Conservation (phyloP, 1,140 invertebrate genomes). For the Agrypnia vestita region DNA sequence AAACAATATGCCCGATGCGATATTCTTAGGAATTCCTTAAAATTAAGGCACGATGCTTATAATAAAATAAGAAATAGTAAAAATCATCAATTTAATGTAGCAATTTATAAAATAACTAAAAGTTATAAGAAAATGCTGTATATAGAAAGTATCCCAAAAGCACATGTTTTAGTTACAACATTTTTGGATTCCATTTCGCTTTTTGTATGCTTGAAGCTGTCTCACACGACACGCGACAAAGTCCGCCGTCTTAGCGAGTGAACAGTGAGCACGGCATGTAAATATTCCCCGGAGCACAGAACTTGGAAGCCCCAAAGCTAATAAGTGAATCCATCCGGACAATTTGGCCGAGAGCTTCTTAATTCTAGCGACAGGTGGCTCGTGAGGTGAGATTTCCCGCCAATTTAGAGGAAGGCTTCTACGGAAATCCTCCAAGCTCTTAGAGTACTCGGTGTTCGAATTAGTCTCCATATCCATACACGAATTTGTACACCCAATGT, state of each 20-base stretch:
- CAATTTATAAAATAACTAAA: no score
- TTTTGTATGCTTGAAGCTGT: not conserved
- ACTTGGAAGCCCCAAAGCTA: constrained; percentile 8
- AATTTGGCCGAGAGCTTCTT: constrained; percentile 21
- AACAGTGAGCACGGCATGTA: constrained; percentile 33
- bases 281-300: constrained; percentile 15
- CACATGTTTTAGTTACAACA: constrained; percentile 12
- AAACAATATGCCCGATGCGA: no score
- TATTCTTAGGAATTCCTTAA: no score
- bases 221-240: not conserved
- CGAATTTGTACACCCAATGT: no score
- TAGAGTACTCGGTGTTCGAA: constrained; percentile 8
- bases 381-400: constrained; percentile 3
- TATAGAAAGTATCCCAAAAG: not conserved
- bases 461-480: not conserved
- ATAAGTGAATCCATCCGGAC: constrained; percentile 29
- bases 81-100: no score
- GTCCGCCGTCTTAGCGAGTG: not conserved
- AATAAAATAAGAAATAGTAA: no score
- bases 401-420: constrained; percentile 12
- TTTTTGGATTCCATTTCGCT: constrained; percentile 1
- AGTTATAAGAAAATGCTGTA: not conserved
- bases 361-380: constrained; percentile 34
- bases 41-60: no score
- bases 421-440: not conserved